Evolutionary conservation across 2,113 vertebrate genomes (phyloP).

Genomic region (Hymenochirus boettgeri): DNA sequence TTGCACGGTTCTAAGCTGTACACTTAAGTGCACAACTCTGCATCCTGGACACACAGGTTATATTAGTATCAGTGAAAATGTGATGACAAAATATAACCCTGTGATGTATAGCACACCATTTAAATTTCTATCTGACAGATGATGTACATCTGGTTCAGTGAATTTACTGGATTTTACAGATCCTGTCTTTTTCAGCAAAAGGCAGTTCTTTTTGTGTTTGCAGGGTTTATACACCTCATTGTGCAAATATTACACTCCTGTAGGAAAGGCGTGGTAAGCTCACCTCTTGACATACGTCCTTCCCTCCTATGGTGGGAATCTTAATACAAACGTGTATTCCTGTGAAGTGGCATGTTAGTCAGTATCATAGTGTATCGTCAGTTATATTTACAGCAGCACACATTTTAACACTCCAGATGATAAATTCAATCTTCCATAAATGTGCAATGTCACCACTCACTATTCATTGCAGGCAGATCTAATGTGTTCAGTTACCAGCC

Average conservation of each 20-base stretch:
- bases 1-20: too few species aligned
- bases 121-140: too few species aligned
- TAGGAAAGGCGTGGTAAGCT: slow-evolving; percentile 16
- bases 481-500: background rate
- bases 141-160: background rate
- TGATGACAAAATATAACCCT: too few species aligned
- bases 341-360: too few species aligned
- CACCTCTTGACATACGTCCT: background rate
- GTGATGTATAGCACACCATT: too few species aligned
- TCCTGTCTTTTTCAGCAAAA: too few species aligned
- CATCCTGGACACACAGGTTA: too few species aligned
- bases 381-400: too few species aligned
- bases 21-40: too few species aligned
- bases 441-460: background rate
- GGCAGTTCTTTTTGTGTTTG: too few species aligned
- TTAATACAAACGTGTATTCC: background rate
- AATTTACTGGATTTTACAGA: background rate
- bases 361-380: background rate
- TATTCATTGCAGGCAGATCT: background rate
- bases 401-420: background rate
- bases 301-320: background rate
- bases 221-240: too few species aligned
- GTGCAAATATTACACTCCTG: background rate
- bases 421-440: slow-evolving; percentile 2
- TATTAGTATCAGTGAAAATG: too few species aligned